Percentiles rank a stretch among this genome's conserved stretches.
These are phyloP conservation scores for Myxocyprinus asiaticus DNA, from an alignment of 2,113 vertebrate species.

Conservation along the genomic window DNA sequence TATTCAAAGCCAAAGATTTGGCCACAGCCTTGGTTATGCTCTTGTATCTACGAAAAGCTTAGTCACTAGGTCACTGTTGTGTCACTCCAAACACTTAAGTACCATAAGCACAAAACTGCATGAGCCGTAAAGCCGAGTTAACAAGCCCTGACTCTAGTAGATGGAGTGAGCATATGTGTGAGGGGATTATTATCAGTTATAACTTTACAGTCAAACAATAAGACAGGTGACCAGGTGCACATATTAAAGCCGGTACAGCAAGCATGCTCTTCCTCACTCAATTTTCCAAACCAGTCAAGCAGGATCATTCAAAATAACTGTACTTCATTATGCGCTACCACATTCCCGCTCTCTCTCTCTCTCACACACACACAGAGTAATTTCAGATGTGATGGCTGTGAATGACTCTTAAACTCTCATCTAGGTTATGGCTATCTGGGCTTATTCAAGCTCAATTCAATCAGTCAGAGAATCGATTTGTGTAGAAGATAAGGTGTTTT, in stretches of 20 bases:
- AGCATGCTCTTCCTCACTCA: background rate
- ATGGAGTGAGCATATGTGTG: background rate
- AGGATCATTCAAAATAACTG: background rate
- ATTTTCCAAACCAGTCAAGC: slow-evolving; percentile 18
- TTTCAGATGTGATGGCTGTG: slow-evolving; percentile 26
- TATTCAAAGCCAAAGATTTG: background rate
- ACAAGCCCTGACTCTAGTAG: background rate
- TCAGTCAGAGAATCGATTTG: slow-evolving; percentile 20
- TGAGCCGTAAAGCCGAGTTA: slow-evolving; percentile 5
- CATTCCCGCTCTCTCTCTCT: background rate
- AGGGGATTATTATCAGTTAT: background rate
- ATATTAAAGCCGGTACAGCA: background rate
- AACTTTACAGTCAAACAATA: background rate
- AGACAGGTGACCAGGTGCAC: slow-evolving; percentile 4
- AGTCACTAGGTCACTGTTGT: slow-evolving; percentile 4
- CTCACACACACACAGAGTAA: background rate
- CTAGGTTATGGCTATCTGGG: background rate
- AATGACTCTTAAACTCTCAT: slow-evolving; percentile 27
- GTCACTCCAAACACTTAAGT: slow-evolving; percentile 23
- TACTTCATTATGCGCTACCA: background rate
- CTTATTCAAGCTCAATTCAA: slow-evolving; percentile 17
- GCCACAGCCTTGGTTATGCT: background rate
- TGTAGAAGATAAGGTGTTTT: slow-evolving; percentile 18
- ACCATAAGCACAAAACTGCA: background rate
- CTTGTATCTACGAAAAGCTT: background rate